Evolutionary conservation across 2,113 vertebrate species (phyloP).

Genomic region (Charadrius vociferus): DNA sequence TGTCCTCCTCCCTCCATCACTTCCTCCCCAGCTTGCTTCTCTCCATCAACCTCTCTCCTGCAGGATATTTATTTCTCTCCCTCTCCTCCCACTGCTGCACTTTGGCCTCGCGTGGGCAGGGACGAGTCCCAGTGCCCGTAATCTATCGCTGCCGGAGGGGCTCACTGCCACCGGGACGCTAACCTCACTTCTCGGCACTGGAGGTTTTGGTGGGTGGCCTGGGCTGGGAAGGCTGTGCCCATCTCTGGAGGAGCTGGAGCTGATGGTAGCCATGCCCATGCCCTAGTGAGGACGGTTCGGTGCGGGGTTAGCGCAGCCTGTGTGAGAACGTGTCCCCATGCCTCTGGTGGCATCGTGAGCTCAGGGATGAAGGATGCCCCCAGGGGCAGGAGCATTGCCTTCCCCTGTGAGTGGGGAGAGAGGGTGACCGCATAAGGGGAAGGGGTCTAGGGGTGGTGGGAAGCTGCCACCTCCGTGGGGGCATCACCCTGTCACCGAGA

Average conservation of each 20-base stretch:
- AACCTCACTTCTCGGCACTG: background rate
- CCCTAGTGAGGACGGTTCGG: background rate
- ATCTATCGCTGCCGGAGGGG: background rate
- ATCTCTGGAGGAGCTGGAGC: background rate
- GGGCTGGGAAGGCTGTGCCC: background rate
- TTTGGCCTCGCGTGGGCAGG: fast-evolving
- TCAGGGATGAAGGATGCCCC: fast-evolving
- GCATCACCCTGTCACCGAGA: background rate
- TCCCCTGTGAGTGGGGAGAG: fast-evolving
- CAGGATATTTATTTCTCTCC: background rate
- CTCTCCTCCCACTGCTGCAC: background rate
- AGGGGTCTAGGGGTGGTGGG: background rate
- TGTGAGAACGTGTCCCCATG: background rate
- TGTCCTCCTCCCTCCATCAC: background rate
- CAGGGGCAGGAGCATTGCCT: background rate
- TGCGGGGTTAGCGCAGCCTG: background rate
- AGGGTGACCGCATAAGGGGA: background rate
- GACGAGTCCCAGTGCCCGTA: background rate
- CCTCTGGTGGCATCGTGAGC: background rate
- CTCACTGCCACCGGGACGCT: fast-evolving
- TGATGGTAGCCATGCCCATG: background rate
- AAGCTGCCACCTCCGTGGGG: fast-evolving
- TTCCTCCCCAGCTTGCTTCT: background rate
- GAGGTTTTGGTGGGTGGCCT: background rate
- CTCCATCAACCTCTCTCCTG: background rate